These are phyloP conservation scores for Cardinalis cardinalis DNA, from an alignment of 2,113 vertebrate genomes.

Conservation along the genomic window DNA sequence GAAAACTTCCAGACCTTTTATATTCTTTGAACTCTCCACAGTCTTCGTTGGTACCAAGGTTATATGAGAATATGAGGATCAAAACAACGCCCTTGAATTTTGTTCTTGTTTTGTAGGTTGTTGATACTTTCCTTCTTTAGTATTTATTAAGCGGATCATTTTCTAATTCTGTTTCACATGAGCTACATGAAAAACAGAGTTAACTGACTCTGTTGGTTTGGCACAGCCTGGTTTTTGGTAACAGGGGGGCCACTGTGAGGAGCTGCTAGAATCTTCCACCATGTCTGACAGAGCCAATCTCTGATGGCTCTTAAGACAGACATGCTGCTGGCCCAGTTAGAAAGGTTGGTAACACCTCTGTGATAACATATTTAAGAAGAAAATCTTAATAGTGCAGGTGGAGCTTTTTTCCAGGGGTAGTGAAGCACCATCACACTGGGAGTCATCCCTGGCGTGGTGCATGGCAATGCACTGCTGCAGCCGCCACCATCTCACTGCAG, in stretches of 20 bases:
- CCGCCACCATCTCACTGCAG: rapidly evolving
- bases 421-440: not conserved
- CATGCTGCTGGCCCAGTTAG: not conserved
- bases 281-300: not conserved
- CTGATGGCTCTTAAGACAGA: not conserved
- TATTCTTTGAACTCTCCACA: not conserved
- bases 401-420: not conserved
- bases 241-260: not conserved
- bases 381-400: not conserved
- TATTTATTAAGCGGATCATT: not conserved
- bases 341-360: not conserved
- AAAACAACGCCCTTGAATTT: not conserved
- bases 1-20: not conserved
- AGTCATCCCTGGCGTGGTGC: rapidly evolving
- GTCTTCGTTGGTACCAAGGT: not conserved
- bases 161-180: not conserved
- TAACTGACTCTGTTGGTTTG: not conserved
- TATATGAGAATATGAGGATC: not conserved
- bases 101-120: not conserved
- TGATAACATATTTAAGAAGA: not conserved
- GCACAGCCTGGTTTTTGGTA: not conserved
- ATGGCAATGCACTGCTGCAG: rapidly evolving
- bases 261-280: not conserved
- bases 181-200: not conserved
- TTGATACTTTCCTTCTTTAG: not conserved